phyloP scores from a whole-genome alignment of 1,140 invertebrate species.

The Zaprionus ghesquierei region DNA sequence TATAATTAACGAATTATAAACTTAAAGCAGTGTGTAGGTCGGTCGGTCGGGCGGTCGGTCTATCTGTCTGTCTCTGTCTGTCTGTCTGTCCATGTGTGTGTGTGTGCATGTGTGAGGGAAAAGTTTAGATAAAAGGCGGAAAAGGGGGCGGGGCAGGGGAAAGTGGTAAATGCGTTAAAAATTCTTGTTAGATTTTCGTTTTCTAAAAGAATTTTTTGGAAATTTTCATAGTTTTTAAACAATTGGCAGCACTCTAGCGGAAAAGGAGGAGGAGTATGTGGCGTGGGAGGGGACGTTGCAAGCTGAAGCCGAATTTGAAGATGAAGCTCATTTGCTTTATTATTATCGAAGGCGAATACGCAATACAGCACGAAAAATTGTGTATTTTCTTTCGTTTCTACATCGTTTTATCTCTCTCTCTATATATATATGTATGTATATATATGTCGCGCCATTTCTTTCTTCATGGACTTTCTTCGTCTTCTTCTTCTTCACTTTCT shows the following conservation, averaged over 20 bases:
- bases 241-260: neutral
- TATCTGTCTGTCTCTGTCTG: constrained; percentile 10
- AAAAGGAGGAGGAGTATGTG: too few species aligned
- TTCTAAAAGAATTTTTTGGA: too few species aligned
- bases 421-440: constrained; percentile 11
- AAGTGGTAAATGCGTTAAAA: neutral
- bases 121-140: too few species aligned
- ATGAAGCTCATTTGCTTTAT: neutral
- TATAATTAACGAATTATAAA: constrained; percentile 74
- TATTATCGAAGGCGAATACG: neutral
- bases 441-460: neutral
- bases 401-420: neutral
- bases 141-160: neutral
- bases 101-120: neutral
- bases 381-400: constrained; percentile 5
- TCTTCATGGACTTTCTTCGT: neutral
- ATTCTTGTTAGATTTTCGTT: neutral
- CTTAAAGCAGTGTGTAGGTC: constrained; percentile 67
- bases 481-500: neutral
- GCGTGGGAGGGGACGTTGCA: neutral
- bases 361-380: constrained; percentile 6
- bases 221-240: neutral
- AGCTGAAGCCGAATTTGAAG: neutral
- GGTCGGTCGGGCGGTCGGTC: neutral
- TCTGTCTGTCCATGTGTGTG: neutral